Evolutionary conservation across 1,140 invertebrate genomes (phyloP), one percentile per base, ranked within the genome.

Genomic region (Macrocentrus cingulum): DNA sequence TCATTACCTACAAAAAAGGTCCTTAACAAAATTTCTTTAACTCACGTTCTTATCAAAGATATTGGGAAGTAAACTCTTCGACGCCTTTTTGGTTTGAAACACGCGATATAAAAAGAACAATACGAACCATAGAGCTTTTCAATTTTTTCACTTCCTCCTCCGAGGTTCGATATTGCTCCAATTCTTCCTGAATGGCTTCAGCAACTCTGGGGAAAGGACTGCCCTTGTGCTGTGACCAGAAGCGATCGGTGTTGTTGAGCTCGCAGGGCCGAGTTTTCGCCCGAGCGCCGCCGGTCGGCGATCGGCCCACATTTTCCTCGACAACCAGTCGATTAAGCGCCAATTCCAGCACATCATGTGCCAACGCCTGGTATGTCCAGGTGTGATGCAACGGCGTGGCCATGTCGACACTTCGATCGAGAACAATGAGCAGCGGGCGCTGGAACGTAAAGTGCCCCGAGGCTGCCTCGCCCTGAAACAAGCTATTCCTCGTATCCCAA

Each of bases 291-390:
- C 82, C 83, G 13, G 77, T 72, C 2, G 80, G 74, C 22, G 82
- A 77, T n/a, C 72, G 79, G 5, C 80, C 83, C 1, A 80, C 66
- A 59, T 80, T 83, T 69, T 95, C 92, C 64, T 91, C 89, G 16
- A 95, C 85, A 22, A 90, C 84, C 1, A 96, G 85, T 59, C 92
- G 79, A 78, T 99, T 99, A 42, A 98, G 79, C 16, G 91, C 87
- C 51, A 98, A 82, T 69, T 98, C 91, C 11, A 98, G 75, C 1
- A 98, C 89, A 84, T 99, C 97, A 77, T 99, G 96, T 23, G 92
- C 89, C 50, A 99, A 74, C 8, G 97, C 97, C 80, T 98, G 95
- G 78, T 99, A 99, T 1, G 96, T 99, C 98, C 98, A 99, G 2
- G 97, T 98, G 77, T 99, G 98, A 85, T 99, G 95, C 57, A 99